Evolutionary conservation across 2,888 invertebrate species (phyloP), one percentile per base, ranked within the genome.

Genomic region (Ennomos quercinarius): DNA sequence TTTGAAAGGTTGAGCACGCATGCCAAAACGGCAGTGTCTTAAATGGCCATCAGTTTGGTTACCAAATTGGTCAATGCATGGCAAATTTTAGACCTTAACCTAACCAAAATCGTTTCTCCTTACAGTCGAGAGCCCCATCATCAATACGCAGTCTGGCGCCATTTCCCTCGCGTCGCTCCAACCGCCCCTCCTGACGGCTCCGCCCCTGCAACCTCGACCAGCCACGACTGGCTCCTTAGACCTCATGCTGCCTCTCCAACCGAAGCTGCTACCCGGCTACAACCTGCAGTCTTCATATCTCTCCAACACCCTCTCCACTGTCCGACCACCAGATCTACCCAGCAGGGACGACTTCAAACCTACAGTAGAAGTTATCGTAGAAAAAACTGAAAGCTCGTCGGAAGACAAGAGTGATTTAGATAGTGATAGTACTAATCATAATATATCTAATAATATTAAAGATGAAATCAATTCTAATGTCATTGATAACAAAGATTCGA

Each of bases 191-290:
- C 73, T 93, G 81, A 93, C 93, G 64, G 92, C 88, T 74, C 93
- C 94, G 70, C 95, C 95, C 71, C 81, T 95, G 71, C 95, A 95
- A 89, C 95, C 96, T 46, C 89, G 95, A 67, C 94, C 95, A 67
- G 95, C 96, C 48, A 96, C 95, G 69, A 95, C 95, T 39, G 95
- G 95, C 62, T 94, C 95, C 83, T 86, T 94, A 78, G 95, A 95
- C 76, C 94, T 95, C 68, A 93, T 95, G 86, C 91, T 96, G 76
- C 96, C 95, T 60, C 85, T 96, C 57, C 96, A 96, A 93, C 95
- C 96, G 62, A 95, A 95, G 76, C 87, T 95, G 66, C 88, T 95
- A 70, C 94, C 94, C 44, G 93, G 92, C 37, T 94, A 94, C 81
- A 92, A 93, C 76, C 83, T 91, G 0, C 92, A 93, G 61, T 83